Conservation (phyloP, 2,888 invertebrate genomes). For the Zeuzera pyrina region DNA sequence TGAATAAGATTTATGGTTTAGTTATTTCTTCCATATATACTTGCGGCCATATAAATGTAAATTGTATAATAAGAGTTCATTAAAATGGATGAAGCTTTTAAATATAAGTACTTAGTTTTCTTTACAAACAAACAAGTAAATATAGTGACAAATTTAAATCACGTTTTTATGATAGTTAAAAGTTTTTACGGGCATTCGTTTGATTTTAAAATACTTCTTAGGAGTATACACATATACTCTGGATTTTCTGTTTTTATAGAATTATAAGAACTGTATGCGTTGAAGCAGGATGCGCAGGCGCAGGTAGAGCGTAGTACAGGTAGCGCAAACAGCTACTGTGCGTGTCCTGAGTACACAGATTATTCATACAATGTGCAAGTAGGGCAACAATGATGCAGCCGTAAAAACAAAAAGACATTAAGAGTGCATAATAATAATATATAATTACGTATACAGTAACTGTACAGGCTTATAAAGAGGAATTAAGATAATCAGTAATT, state of each 20-base stretch:
- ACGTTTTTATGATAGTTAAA: neutral
- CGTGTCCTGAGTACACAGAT: slow-evolving; percentile 58
- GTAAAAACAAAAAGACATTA: slow-evolving; percentile 7
- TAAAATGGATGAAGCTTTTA: too few species aligned
- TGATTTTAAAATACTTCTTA: slow-evolving; percentile 40
- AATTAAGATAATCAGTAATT: too few species aligned
- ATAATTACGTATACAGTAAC: too few species aligned
- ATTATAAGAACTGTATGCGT: slow-evolving; percentile 55
- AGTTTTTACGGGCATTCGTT: slow-evolving; percentile 31
- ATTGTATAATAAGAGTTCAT: too few species aligned
- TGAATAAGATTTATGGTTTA: slow-evolving; percentile 58
- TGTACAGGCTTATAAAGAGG: too few species aligned
- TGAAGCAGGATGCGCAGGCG: slow-evolving; percentile 17
- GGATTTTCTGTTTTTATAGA: slow-evolving; percentile 50
- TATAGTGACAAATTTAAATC: too few species aligned
- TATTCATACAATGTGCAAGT: slow-evolving; percentile 35
- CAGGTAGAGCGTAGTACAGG: slow-evolving; percentile 64
- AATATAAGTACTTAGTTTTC: too few species aligned
- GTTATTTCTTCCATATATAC: slow-evolving; percentile 43
- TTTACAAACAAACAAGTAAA: too few species aligned
- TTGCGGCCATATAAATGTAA: slow-evolving; percentile 50
- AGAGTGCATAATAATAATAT: too few species aligned
- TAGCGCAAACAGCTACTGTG: slow-evolving; percentile 64
- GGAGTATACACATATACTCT: slow-evolving; percentile 48
- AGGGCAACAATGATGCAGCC: slow-evolving; percentile 23